Conservation (phyloP, 2,888 invertebrate genomes). For the Sarcophaga subvicina region DNA sequence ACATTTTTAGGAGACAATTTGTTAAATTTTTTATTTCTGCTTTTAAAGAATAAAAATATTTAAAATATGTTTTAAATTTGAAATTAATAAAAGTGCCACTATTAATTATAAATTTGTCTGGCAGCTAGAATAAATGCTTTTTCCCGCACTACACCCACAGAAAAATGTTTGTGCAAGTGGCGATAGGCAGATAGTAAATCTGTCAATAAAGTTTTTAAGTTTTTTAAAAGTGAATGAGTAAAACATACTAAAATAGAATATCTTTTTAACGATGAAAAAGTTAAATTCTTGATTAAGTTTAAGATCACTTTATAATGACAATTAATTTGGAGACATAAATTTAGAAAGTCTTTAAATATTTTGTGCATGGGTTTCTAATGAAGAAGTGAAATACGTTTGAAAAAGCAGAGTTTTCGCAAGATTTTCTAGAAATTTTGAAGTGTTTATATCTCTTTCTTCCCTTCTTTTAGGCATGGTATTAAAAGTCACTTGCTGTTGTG, state of each 20-base stretch:
- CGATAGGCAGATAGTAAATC: neutral
- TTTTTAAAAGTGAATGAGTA: neutral
- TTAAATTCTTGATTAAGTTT: no score
- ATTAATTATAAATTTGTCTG: conserved; percentile 9
- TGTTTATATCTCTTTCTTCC: no score
- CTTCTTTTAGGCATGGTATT: no score
- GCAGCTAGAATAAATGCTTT: neutral
- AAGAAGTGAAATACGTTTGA: no score
- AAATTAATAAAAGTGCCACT: conserved; percentile 5
- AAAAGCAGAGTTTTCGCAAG: no score
- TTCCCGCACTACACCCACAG: neutral
- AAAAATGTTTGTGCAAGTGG: neutral
- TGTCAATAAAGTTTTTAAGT: neutral
- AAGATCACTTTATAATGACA: no score
- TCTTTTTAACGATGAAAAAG: no score
- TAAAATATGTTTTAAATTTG: conserved; percentile 16
- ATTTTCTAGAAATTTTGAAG: no score
- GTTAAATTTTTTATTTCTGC: conserved; percentile 2
- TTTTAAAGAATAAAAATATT: neutral
- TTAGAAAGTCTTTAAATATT: no score
- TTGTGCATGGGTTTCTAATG: no score
- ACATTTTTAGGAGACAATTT: neutral
- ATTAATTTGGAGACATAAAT: no score
- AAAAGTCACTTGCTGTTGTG: no score
- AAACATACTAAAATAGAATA: neutral